These are phyloP conservation scores for Fragum whitleyi DNA, from an alignment of 2,888 invertebrate genomes.

Conservation along the genomic window DNA sequence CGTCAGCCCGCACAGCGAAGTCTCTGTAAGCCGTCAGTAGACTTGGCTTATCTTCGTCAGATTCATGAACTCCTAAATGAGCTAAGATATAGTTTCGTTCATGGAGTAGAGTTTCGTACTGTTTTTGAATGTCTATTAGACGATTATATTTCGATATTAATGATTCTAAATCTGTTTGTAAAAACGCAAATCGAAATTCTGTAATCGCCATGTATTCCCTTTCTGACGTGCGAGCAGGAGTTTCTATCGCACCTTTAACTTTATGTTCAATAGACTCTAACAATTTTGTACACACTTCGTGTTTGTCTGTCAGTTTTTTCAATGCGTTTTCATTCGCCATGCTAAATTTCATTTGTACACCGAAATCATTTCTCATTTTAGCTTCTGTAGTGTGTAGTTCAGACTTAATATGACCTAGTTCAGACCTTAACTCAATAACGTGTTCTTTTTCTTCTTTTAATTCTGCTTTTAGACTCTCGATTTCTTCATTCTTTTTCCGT, in stretches of 20 bases:
- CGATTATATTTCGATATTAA: constrained; percentile 70
- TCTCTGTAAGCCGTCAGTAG: constrained; percentile 73
- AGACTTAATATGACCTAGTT: constrained; percentile 63
- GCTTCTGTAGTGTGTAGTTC: constrained; percentile 65
- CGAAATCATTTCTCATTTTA: constrained; percentile 70
- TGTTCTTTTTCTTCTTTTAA: constrained; percentile 63
- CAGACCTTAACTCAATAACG: constrained; percentile 61
- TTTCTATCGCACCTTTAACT: constrained; percentile 49
- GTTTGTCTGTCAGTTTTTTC: constrained; percentile 63
- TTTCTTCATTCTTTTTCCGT: constrained; percentile 63
- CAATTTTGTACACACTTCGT: constrained; percentile 41
- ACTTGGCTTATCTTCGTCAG: constrained; percentile 53
- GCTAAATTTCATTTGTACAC: constrained; percentile 75
- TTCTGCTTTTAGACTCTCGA: constrained; percentile 64
- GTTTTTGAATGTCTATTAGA: constrained; percentile 66
- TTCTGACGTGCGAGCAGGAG: constrained; percentile 55
- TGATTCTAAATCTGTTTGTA: constrained; percentile 71
- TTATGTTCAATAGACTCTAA: constrained; percentile 51
- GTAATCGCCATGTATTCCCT: constrained; percentile 65
- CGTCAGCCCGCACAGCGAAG: constrained; percentile 72
- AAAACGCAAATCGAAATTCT: constrained; percentile 68
- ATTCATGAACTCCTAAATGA: constrained; percentile 71
- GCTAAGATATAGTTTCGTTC: constrained; percentile 75
- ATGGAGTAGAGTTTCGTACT: constrained; percentile 71
- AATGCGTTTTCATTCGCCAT: constrained; percentile 77